Evolutionary conservation across 64 coral and sea anemone species (phyloP).

Genomic region (Trachythela sp.): DNA sequence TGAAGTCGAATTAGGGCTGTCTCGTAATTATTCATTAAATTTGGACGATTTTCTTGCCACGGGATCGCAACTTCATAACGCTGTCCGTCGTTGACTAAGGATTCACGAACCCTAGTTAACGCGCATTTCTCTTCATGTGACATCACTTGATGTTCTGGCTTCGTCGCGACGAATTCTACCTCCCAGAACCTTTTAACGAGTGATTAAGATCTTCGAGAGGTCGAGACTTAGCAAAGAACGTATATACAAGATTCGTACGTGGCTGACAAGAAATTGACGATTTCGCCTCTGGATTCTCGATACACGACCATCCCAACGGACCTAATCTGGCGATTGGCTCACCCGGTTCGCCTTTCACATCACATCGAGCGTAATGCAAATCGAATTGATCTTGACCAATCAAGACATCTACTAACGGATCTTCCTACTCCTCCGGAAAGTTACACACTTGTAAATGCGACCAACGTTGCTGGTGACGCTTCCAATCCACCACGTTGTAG

Average conservation of each 20-base stretch:
- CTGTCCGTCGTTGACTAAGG: slow-evolving; percentile 12
- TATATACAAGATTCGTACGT: slow-evolving; percentile 8
- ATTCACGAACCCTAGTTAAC: background rate
- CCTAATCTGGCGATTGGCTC: no score
- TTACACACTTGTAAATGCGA: no score
- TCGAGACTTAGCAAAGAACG: no score
- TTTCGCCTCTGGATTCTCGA: background rate
- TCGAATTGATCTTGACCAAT: background rate
- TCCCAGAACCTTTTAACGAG: no score
- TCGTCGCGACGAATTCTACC: no score
- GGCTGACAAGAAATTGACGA: background rate
- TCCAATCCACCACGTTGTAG: no score
- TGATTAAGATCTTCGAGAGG: no score
- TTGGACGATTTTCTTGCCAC: background rate
- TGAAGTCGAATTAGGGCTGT: background rate
- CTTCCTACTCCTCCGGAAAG: background rate
- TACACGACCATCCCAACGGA: slow-evolving; percentile 31
- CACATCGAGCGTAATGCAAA: no score
- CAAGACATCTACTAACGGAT: background rate
- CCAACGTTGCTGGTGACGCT: no score
- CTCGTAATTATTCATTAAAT: background rate
- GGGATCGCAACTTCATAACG: slow-evolving; percentile 13
- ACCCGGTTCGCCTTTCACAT: no score
- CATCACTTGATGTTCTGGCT: no score
- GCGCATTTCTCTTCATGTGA: slow-evolving; percentile 22